Base-by-base conservation (phyloP, 1,140 invertebrate genomes). In the Magallana angulata region DNA sequence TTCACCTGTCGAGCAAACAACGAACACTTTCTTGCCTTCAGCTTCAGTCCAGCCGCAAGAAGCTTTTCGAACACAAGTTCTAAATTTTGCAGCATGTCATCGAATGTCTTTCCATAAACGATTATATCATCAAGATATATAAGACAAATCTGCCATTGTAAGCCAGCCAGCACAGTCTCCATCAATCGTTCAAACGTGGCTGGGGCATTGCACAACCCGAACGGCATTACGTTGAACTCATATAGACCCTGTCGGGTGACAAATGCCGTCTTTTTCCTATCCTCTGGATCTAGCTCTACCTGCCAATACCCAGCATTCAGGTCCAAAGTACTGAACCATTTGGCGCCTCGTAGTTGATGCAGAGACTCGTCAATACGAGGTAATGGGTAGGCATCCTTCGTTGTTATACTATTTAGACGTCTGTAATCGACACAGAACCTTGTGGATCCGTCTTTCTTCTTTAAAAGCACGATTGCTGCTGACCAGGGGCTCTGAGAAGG, bases 371-470 rank as follows among this genome's bases (percentile, higher is more conserved):
- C 58, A 36, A 24, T 24, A 24, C 18, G 18, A 24, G 18, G 18
- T 24, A 24, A 24, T 24, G 88, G 85, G 71, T 84, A 84, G 12
- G 76, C 81, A 56, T 87, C 71, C 62, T 82, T 87, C 57, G 48
- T 62, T 60, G 90, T 89, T 1, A 85, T 82, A 18, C 48, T 9
- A 68, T 91, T 92, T 12, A 90, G 80, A 18, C 64, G 83, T 59
- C 88, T 95, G 92, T 95, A 96, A 92, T 96, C 95, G 7, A 92
- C 94, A 91, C 95, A 95, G n/a, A 96, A 91, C 68, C 95, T 89
- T 59, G 95, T 90, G 18, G 91, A 88, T 18, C 94, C 95, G 90
- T 96, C 91, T 0, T 91, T 62, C 86, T 96, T 96, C n/a, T 91
- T 56, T 1, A 96, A 94, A 7, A 93, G 92, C 1, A 96, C 95